phyloP scores from a whole-genome alignment of 2,888 invertebrate genomes.

The Brachyopa scutellaris region DNA sequence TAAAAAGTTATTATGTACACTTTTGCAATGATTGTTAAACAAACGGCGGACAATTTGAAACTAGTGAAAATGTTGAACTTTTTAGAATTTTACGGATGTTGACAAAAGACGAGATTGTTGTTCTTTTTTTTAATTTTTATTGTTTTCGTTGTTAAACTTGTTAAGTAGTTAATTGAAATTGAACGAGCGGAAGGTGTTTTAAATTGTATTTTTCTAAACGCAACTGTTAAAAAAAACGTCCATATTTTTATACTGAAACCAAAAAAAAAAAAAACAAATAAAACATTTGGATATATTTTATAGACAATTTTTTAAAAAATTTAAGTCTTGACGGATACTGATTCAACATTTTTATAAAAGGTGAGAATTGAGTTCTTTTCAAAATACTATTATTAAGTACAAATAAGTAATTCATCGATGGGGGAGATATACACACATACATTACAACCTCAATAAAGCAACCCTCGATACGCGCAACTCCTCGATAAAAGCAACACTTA shows the following conservation, averaged over 20 bases:
- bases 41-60: conserved; percentile 5
- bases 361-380: conserved; percentile 6
- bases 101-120: too few relatives aligned
- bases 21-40: conserved; percentile 35
- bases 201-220: background rate
- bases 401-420: background rate
- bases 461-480: too few relatives aligned
- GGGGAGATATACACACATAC: too few relatives aligned
- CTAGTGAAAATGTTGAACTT: conserved; percentile 31
- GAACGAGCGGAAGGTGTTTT: too few relatives aligned
- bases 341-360: conserved; percentile 7
- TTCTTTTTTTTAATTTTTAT: too few relatives aligned
- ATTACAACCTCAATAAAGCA: too few relatives aligned
- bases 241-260: conserved; percentile 37
- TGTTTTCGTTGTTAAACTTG: background rate
- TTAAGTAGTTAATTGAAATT: too few relatives aligned
- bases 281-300: conserved; percentile 58
- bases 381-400: too few relatives aligned
- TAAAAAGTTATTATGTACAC: conserved; percentile 7
- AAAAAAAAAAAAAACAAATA: conserved; percentile 12
- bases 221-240: conserved; percentile 50
- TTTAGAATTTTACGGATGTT: conserved; percentile 25
- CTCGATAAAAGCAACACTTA: too few relatives aligned
- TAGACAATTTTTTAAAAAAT: conserved; percentile 45
- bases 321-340: conserved; percentile 43